These are phyloP conservation scores for Drosophila nikananu DNA, from an alignment of 1,140 invertebrate species.

Conservation along the genomic window DNA sequence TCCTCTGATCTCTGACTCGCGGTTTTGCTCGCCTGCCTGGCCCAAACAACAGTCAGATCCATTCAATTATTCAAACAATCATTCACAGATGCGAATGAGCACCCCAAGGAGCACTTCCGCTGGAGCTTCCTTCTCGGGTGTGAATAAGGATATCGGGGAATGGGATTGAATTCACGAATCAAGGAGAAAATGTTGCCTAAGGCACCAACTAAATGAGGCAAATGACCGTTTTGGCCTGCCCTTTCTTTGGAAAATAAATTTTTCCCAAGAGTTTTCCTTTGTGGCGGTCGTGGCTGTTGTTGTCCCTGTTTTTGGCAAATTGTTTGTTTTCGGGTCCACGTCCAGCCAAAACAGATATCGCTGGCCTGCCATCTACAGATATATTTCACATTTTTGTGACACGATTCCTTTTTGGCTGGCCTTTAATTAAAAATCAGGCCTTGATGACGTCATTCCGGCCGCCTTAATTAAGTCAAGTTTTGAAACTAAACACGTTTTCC, in stretches of 20 bases:
- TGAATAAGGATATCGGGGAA: constrained; percentile 12
- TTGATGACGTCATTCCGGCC: constrained; percentile 60
- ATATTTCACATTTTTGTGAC: constrained; percentile 42
- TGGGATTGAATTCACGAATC: constrained; percentile 10
- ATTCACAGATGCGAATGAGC: constrained; percentile 30
- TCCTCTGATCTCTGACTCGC: background rate
- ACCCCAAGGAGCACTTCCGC: constrained; percentile 25
- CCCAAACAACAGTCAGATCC: constrained; percentile 40
- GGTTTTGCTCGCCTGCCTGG: constrained; percentile 4
- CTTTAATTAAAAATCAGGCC: constrained; percentile 73
- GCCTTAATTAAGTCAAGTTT: constrained; percentile 33
- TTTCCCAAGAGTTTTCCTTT: constrained; percentile 1
- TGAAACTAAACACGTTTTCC: constrained; percentile 30
- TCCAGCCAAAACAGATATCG: constrained; percentile 40
- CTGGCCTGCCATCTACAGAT: constrained; percentile 44
- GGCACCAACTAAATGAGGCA: constrained; percentile 42
- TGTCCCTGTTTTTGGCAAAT: constrained; percentile 14
- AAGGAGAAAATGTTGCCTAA: constrained; percentile 7
- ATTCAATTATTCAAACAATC: constrained; percentile 60
- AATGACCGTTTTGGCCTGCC: constrained; percentile 46
- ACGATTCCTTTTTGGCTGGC: constrained; percentile 1
- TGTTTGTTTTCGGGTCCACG: constrained; percentile 40
- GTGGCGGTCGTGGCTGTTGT: constrained; percentile 14
- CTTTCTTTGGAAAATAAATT: constrained; percentile 26
- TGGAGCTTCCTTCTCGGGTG: constrained; percentile 5